These are phyloP conservation scores for Clivina fossor DNA, from an alignment of 2,888 invertebrate genomes.

Conservation along the genomic window DNA sequence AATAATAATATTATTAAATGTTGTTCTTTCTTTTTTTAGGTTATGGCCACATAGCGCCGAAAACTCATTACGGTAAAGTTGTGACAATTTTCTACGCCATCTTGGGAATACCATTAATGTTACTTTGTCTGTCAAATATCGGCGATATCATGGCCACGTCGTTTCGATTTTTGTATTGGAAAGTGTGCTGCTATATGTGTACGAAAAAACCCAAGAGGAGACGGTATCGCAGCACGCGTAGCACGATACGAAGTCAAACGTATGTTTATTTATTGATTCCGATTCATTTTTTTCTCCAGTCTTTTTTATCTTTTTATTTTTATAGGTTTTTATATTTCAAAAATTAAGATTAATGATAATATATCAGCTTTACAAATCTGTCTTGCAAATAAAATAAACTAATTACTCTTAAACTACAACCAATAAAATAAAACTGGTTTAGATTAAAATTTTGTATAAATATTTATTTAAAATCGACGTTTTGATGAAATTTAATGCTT, in stretches of 20 bases:
- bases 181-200: constrained; percentile 87
- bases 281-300: too few species aligned
- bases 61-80: constrained; percentile 90
- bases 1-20: constrained; percentile 15
- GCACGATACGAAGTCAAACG: constrained; percentile 47
- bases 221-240: constrained; percentile 49
- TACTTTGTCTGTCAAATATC: constrained; percentile 90
- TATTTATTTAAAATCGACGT: too few species aligned
- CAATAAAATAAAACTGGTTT: too few species aligned
- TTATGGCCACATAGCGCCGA: constrained; percentile 93
- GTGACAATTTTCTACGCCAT: constrained; percentile 96
- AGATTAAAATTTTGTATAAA: too few species aligned
- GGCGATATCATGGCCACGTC: constrained; percentile 93
- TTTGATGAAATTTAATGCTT: too few species aligned
- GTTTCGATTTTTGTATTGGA: constrained; percentile 92
- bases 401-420: too few species aligned
- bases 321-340: too few species aligned
- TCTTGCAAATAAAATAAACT: too few species aligned
- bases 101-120: constrained; percentile 91
- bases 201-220: constrained; percentile 72
- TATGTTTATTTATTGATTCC: constrained; percentile 26
- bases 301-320: too few species aligned
- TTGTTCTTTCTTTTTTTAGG: constrained; percentile 71
- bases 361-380: too few species aligned
- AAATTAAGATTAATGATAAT: too few species aligned